Percentiles rank a stretch among this genome's conserved stretches.
Conservation (phyloP, 1,140 invertebrate genomes). For the Drosophila pseudoananassae region DNA sequence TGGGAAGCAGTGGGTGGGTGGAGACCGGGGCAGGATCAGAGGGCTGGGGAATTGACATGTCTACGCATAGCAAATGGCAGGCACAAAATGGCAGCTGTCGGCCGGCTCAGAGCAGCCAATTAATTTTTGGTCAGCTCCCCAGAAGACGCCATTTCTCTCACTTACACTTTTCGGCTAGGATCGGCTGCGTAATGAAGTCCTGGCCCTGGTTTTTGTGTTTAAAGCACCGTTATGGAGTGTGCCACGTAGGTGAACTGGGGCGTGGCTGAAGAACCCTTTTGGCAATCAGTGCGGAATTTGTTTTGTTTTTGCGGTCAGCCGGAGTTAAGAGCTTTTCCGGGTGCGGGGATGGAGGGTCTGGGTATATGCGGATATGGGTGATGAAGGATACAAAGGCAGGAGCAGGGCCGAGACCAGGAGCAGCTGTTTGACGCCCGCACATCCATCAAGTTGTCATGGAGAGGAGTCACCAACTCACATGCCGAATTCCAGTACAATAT, state of each 20-base stretch:
- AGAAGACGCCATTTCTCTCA: constrained; percentile 31
- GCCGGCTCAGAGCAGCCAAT: constrained; percentile 64
- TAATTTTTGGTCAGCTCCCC: constrained; percentile 66
- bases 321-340: constrained; percentile 30
- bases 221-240: constrained; percentile 58
- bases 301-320: constrained; percentile 58
- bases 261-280: constrained; percentile 58
- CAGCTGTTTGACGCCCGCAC: constrained; percentile 49
- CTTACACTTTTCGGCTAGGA: constrained; percentile 19
- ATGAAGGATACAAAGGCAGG: constrained; percentile 8
- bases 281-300: constrained; percentile 66
- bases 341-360: neutral
- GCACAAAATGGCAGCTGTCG: constrained; percentile 73
- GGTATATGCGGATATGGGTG: neutral
- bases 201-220: constrained; percentile 38
- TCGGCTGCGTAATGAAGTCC: constrained; percentile 65
- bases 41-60: constrained; percentile 64
- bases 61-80: constrained; percentile 65
- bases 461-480: constrained; percentile 23
- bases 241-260: constrained; percentile 36
- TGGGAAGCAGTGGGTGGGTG: constrained; percentile 26
- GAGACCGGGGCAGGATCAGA: neutral
- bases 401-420: constrained; percentile 16
- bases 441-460: constrained; percentile 67
- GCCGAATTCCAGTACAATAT: neutral